These are phyloP conservation scores for Diadumene lineata DNA, from an alignment of 92 coral and sea anemone species.

Conservation along the genomic window DNA sequence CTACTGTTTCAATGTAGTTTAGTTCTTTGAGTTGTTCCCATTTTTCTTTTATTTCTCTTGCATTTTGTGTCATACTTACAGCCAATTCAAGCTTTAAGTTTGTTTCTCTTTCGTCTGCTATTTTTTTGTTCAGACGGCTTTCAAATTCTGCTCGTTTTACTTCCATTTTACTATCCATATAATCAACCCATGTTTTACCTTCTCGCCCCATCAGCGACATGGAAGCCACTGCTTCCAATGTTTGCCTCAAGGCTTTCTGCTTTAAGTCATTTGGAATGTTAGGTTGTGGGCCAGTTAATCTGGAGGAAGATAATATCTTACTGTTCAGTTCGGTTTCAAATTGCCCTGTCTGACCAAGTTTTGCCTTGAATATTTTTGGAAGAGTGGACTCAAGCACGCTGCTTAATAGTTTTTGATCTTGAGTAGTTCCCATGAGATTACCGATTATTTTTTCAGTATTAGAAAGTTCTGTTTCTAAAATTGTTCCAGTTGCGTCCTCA, in stretches of 20 bases:
- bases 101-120: constrained; percentile 4
- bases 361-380: neutral
- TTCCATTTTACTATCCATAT: neutral
- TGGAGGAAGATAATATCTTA: neutral
- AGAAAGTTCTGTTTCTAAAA: constrained; percentile 9
- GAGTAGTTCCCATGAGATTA: neutral
- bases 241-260: constrained; percentile 28
- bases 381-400: neutral
- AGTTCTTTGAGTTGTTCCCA: constrained; percentile 18
- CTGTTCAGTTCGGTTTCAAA: neutral
- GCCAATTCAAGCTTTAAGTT: constrained; percentile 35
- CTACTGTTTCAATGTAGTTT: neutral
- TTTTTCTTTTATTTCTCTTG: neutral
- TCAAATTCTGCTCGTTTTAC: neutral
- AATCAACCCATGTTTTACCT: constrained; percentile 20
- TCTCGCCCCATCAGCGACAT: constrained; percentile 7
- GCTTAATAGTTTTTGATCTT: neutral
- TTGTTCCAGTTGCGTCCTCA: neutral
- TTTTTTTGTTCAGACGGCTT: neutral
- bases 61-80: constrained; percentile 15
- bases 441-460: neutral
- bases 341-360: neutral
- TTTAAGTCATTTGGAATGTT: neutral
- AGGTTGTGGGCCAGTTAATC: neutral
- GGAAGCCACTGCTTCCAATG: constrained; percentile 30